Evolutionary conservation across 2,888 invertebrate species (phyloP), one percentile per base, ranked within the genome.

Genomic region (Tenthredo notha): DNA sequence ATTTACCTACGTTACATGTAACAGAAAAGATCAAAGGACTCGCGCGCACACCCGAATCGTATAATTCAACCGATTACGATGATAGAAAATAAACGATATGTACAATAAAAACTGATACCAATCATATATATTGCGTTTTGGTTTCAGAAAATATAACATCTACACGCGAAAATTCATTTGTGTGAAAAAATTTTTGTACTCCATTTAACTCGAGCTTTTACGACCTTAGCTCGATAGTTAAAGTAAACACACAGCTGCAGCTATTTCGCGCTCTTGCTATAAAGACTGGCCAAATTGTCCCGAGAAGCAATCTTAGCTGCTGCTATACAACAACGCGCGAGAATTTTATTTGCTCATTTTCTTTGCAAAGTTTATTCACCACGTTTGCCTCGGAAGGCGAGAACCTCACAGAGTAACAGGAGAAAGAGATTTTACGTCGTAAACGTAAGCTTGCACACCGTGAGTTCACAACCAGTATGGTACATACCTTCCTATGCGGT

Each of bases 381-480:
- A 18, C 67, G 2, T 18, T 29, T 12, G 33, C 33, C 5, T 67
- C 67, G 67, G 18, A 67, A 67, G 67, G 67, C 29, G 33, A 67
- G 33, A 67, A 67, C 67, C 33, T n/a, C n/a, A n/a, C 18, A 1
- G 33, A 67, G 43, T 21, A 21, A 74, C n/a, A 21, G 40, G 72
- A 43, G 21, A 74, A 74, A 74, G 72, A 74, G n/a, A n/a, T n/a
- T 21, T 74, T 37, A 74, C 43, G 43, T 74, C 72, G 72, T 74
- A 74, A 74, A 74, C 33, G 33, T 12, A 67, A 15, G 18, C 67
- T 74, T 37, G 43, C 1, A 21, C 40, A 25, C 7, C 21, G n/a
- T 18, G 18, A 67, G 29, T 67, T 67, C 29, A 65, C 65, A 25
- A 33, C 15, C 40, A n/a, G 10, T 43, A 21, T 0, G 37, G 37